Conservation (phyloP, 2,113 vertebrate genomes). For the Neotragus pygmaeus region DNA sequence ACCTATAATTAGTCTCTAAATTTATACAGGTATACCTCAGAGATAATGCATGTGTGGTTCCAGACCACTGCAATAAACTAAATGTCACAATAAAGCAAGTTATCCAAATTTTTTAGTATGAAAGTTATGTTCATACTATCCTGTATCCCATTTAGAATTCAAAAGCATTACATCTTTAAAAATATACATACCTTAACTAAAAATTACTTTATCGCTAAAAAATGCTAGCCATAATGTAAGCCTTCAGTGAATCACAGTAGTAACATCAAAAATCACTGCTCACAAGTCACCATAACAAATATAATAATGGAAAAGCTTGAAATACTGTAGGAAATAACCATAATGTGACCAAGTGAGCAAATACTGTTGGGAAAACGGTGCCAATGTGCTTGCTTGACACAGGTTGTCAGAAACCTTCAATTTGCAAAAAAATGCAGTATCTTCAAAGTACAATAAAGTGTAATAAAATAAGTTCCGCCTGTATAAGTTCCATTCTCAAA, state of each 20-base stretch:
- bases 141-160: neutral
- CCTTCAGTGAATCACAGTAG: neutral
- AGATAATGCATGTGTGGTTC: neutral
- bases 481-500: neutral
- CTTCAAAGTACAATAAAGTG: neutral
- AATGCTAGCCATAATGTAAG: neutral
- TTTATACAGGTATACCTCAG: neutral
- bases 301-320: neutral
- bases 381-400: neutral
- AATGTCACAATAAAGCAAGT: neutral
- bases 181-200: neutral
- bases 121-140: neutral
- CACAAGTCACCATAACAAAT: neutral
- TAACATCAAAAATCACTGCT: neutral
- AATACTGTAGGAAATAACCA: neutral
- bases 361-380: neutral
- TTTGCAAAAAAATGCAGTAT: neutral
- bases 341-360: neutral
- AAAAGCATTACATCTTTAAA: neutral
- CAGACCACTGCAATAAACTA: neutral
- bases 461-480: neutral
- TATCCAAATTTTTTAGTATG: neutral
- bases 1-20: neutral
- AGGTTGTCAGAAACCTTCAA: neutral
- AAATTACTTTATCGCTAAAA: neutral